Evolutionary conservation across 2,888 invertebrate genomes (phyloP), one percentile per base, ranked within the genome.

Genomic region (Nemoura dubitans): DNA sequence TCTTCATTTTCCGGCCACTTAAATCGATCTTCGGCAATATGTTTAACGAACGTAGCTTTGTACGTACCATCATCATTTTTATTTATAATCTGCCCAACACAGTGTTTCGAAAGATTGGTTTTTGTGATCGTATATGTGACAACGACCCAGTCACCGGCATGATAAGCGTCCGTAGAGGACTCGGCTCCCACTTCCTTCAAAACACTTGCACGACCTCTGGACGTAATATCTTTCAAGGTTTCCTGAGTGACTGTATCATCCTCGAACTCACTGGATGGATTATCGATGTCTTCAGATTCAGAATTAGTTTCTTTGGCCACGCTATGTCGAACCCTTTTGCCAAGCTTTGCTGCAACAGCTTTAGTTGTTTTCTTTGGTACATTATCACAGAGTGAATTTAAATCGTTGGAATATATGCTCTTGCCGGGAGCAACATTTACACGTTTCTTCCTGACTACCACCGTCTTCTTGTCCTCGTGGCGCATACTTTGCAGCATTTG

Each of bases 381-480:
- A 36, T 36, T 36, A 36, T 36, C 36, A 36, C 36, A 36, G 36
- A 36, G 36, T 36, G 36, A 36, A 76, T 30, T 85, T 27, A 86
- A 26, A 29, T 86, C 78, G 7, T 78, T 25, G 25, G 80, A 25
- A 25, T 2, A 78, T 42, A 86, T 36, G 43, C 86, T 86, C 43
- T 29, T 78, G 26, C 86, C 86, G 27, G 86, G 86, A 78, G 42
- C 42, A n/a, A 86, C 86, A 80, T 86, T 80, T 36, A 86, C 36
- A 26, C 86, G 78, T 78, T 43, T 78, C 36, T 80, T 81, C 28
- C 81, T 29, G 25, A 25, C 78, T n/a, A 26, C n/a, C 36, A 36
- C 36, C 36, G 36, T 36, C 36, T 36, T 36, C 36, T 36, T 36
- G 36, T 36, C 36, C 36, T 36, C 36, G 36, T 36, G 36, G 36